phyloP scores from a whole-genome alignment of 2,888 invertebrate species.

The Cryptocephalus primarius region DNA sequence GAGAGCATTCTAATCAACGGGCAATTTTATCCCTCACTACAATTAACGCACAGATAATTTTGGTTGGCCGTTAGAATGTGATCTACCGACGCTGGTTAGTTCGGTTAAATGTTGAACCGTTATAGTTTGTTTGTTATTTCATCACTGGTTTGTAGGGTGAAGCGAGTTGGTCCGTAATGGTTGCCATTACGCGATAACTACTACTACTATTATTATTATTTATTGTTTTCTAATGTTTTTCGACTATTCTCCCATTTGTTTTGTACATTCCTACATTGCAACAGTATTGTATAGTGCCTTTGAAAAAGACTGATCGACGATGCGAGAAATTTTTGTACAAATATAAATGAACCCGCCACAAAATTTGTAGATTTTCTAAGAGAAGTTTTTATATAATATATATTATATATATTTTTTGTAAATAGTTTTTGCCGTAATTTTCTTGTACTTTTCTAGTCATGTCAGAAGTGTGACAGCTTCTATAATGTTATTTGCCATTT shows the following conservation, averaged over 20 bases:
- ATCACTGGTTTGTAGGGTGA: no score
- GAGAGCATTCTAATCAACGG: no score
- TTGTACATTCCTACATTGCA: constrained; percentile 13
- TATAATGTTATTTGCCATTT: constrained; percentile 35
- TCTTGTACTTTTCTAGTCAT: constrained; percentile 24
- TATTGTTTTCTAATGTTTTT: constrained; percentile 8
- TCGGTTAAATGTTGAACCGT: neutral
- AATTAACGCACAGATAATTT: no score
- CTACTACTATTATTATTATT: constrained; percentile 9
- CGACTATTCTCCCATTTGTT: constrained; percentile 1
- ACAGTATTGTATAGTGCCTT: constrained; percentile 22
- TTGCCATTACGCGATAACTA: no score
- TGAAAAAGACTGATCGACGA: constrained; percentile 20
- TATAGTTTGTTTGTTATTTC: neutral
- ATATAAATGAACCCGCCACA: constrained; percentile 10
- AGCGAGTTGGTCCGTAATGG: no score
- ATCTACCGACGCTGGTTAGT: neutral
- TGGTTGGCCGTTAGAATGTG: no score
- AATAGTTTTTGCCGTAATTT: constrained; percentile 9
- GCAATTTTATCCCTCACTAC: no score
- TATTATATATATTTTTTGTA: constrained; percentile 21
- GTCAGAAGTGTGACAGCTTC: constrained; percentile 29
- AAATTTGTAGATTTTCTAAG: constrained; percentile 8
- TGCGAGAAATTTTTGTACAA: constrained; percentile 23
- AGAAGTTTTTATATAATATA: constrained; percentile 13